Conservation (phyloP, 2,888 invertebrate species). For the Ochropacha duplaris region DNA sequence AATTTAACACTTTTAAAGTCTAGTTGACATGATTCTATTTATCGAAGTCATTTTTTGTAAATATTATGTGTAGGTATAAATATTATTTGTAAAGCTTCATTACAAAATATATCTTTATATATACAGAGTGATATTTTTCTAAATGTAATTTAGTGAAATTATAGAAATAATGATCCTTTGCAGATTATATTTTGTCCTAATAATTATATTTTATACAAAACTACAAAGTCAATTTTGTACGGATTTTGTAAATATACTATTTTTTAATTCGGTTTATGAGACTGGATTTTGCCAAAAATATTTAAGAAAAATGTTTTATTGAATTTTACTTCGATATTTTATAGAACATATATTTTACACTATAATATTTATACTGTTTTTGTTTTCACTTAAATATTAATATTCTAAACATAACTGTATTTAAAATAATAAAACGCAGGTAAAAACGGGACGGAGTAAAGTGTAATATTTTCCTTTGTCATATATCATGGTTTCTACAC, state of each 20-base stretch:
- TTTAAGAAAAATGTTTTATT: neutral
- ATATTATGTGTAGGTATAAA: neutral
- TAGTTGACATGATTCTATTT: too few species aligned
- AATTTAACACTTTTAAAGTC: too few species aligned
- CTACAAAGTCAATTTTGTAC: too few species aligned
- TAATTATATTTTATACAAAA: too few species aligned
- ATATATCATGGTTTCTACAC: neutral
- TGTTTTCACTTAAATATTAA: neutral
- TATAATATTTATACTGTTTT: neutral
- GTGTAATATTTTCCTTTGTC: constrained; percentile 8
- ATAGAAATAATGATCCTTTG: neutral
- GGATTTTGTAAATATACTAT: too few species aligned
- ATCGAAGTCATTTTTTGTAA: too few species aligned
- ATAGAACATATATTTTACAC: neutral
- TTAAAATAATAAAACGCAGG: constrained; percentile 43
- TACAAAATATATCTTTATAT: neutral
- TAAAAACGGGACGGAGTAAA: constrained; percentile 62
- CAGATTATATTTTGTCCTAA: neutral
- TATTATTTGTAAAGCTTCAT: neutral
- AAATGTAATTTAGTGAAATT: neutral
- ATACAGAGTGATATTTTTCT: neutral
- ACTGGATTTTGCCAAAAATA: neutral
- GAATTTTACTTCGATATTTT: neutral
- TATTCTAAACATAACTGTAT: neutral
- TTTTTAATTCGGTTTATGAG: neutral